phyloP scores from a whole-genome alignment of 2,113 vertebrate genomes.

The Zosterops hypoxanthus region DNA sequence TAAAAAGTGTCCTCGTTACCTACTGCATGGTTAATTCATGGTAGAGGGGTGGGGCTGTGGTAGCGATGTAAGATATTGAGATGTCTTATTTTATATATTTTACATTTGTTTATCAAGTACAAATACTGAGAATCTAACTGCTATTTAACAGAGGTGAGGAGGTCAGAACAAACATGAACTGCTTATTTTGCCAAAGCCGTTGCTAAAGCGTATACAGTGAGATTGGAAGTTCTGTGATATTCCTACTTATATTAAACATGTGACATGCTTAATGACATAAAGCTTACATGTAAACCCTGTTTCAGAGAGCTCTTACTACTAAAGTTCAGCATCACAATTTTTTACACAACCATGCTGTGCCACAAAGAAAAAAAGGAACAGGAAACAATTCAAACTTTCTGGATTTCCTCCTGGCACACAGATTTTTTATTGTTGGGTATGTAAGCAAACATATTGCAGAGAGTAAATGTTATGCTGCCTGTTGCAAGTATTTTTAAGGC shows the following conservation, averaged over 20 bases:
- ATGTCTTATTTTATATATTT: neutral
- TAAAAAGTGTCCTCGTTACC: neutral
- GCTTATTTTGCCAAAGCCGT: neutral
- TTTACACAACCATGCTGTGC: neutral
- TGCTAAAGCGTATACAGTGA: neutral
- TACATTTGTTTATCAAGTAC: neutral
- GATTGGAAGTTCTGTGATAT: neutral
- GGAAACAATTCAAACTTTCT: neutral
- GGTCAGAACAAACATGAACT: neutral
- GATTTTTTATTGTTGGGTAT: neutral
- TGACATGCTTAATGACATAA: neutral
- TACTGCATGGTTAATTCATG: neutral
- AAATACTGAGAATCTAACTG: neutral
- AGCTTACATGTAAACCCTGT: neutral
- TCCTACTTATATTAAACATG: neutral
- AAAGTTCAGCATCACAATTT: neutral
- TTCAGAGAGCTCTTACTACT: neutral
- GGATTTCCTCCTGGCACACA: neutral
- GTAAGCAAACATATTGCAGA: neutral
- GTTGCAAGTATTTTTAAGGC: neutral
- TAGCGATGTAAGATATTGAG: neutral
- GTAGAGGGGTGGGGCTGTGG: neutral
- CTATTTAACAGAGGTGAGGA: neutral
- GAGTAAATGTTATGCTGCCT: neutral
- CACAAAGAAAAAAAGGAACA: neutral